phyloP scores from a whole-genome alignment of 1,140 invertebrate species.

The Heliconius eleuchia region DNA sequence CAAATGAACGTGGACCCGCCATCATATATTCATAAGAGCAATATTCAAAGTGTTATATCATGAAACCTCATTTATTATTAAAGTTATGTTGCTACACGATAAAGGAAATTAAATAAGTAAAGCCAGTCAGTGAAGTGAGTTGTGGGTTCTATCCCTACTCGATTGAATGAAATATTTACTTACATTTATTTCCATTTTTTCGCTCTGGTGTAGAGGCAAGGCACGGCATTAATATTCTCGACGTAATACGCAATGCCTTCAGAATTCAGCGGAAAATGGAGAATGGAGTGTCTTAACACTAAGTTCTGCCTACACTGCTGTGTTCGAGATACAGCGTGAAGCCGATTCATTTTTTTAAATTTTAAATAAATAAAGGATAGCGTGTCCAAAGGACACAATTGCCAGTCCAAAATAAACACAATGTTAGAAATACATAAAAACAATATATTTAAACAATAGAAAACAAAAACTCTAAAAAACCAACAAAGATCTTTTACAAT shows the following conservation, averaged over 20 bases:
- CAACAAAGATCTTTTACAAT: conserved; percentile 67
- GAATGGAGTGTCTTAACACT: no score
- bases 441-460: conserved; percentile 68
- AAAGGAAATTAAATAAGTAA: background rate
- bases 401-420: background rate
- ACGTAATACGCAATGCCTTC: no score
- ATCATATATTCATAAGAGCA: conserved; percentile 42
- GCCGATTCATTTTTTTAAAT: no score
- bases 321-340: no score
- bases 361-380: conserved; percentile 61
- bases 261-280: no score
- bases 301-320: no score
- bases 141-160: no score
- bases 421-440: conserved; percentile 45
- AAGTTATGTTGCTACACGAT: conserved; percentile 44
- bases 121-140: no score
- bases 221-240: no score
- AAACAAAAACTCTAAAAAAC: conserved; percentile 68
- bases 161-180: no score
- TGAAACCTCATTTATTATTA: conserved; percentile 33
- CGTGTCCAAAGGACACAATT: conserved; percentile 42
- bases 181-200: no score
- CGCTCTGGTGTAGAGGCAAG: no score
- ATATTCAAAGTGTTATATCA: conserved; percentile 29
- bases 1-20: conserved; percentile 63